Conservation (phyloP, 2,888 invertebrate species). For the Julus scandinavius region DNA sequence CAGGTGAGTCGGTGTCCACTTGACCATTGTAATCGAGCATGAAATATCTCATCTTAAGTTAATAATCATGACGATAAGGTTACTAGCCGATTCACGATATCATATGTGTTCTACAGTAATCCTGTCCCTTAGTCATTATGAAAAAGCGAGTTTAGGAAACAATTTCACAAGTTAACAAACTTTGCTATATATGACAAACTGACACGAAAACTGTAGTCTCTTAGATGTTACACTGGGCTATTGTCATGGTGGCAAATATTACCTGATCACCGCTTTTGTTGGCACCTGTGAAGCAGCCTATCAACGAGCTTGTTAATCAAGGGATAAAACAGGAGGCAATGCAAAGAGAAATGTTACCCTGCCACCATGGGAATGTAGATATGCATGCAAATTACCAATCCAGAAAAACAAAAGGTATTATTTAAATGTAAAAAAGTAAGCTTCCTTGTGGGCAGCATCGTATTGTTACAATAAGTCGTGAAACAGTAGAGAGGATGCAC, state of each 20-base stretch:
- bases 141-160: not conserved
- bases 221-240: not conserved
- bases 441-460: not conserved
- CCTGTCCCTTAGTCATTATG: not conserved
- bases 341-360: slow-evolving; percentile 34
- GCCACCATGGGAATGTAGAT: slow-evolving; percentile 9
- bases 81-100: not conserved
- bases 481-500: slow-evolving; percentile 6
- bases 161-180: not conserved
- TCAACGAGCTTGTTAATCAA: slow-evolving; percentile 38
- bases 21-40: not conserved
- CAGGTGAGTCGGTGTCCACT: not conserved
- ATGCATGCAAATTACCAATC: slow-evolving; percentile 11
- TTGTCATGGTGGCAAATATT: slow-evolving; percentile 3
- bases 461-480: not conserved
- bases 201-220: not conserved
- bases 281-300: not conserved
- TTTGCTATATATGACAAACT: not conserved
- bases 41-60: not conserved
- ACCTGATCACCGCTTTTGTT: not conserved
- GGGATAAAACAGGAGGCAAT: not conserved
- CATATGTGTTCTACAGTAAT: not conserved
- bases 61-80: not conserved
- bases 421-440: not conserved
- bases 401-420: not conserved